A percentile compares a stretch with the other conserved stretches of the same genome.
phyloP scores from a whole-genome alignment of 2,797 vertebrate species.

The Pipistrellus nathusii region DNA sequence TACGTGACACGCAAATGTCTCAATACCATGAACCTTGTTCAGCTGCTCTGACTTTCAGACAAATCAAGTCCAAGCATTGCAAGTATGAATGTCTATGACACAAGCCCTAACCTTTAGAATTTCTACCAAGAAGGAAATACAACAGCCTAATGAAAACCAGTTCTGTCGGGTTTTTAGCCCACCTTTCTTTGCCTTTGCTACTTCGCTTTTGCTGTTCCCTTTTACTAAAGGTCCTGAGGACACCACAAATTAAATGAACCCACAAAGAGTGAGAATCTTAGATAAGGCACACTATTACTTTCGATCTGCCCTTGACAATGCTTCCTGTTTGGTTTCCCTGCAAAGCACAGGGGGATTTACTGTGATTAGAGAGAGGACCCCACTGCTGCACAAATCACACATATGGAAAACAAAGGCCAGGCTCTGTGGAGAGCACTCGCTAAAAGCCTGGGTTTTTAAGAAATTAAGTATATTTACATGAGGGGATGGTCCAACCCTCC shows the following conservation, averaged over 20 bases:
- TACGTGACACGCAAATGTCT: not conserved
- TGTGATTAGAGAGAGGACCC: not conserved
- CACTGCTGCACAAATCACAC: conserved; percentile 12
- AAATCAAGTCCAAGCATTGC: not conserved
- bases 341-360: conserved; percentile 35
- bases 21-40: not conserved
- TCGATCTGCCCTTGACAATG: not conserved
- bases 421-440: not conserved
- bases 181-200: not conserved
- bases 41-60: conserved; percentile 50
- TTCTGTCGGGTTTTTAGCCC: not conserved
- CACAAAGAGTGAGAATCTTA: conserved; percentile 22
- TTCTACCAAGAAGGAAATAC: not conserved
- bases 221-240: conserved; percentile 20
- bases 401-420: not conserved
- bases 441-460: conserved; percentile 3
- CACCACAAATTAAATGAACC: conserved; percentile 40
- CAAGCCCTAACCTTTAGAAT: not conserved
- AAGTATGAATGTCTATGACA: not conserved
- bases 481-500: conserved; percentile 59
- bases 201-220: not conserved
- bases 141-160: conserved; percentile 2
- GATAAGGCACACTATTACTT: conserved; percentile 48
- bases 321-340: not conserved
- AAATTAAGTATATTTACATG: conserved; percentile 73